Evolutionary conservation across 2,888 invertebrate genomes (phyloP).

Genomic region (Xestia xanthographa): DNA sequence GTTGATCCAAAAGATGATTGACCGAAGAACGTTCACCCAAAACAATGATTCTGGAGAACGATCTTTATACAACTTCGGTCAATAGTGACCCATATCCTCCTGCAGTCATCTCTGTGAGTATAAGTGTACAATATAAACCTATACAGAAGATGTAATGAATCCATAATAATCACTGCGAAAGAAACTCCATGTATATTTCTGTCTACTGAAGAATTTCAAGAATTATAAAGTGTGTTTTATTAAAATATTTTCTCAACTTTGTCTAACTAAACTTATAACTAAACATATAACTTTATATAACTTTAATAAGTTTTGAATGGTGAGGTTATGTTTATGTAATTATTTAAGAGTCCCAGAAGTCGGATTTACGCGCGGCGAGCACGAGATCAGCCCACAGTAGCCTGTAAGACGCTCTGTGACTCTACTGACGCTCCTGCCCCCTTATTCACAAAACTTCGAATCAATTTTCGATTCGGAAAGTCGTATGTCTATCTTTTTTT

Average conservation of each 20-base stretch:
- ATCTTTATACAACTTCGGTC: neutral
- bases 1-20: neutral
- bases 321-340: neutral
- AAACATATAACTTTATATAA: no score
- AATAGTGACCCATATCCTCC: neutral
- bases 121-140: neutral
- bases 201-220: neutral
- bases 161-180: neutral
- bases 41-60: neutral
- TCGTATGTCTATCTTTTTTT: no score
- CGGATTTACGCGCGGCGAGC: no score
- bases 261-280: no score
- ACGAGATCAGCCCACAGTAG: no score
- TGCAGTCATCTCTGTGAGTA: neutral
- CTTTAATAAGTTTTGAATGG: neutral
- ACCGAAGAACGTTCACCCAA: neutral
- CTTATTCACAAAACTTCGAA: no score
- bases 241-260: no score
- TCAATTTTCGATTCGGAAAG: no score
- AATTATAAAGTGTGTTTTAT: no score
- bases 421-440: no score
- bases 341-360: neutral
- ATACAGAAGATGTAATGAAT: neutral
- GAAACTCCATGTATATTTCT: neutral
- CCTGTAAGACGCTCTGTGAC: no score